A percentile compares a stretch with the other conserved stretches of the same genome.
Evolutionary conservation across 2,888 invertebrate species (phyloP).

Genomic region (Trilocha varians): DNA sequence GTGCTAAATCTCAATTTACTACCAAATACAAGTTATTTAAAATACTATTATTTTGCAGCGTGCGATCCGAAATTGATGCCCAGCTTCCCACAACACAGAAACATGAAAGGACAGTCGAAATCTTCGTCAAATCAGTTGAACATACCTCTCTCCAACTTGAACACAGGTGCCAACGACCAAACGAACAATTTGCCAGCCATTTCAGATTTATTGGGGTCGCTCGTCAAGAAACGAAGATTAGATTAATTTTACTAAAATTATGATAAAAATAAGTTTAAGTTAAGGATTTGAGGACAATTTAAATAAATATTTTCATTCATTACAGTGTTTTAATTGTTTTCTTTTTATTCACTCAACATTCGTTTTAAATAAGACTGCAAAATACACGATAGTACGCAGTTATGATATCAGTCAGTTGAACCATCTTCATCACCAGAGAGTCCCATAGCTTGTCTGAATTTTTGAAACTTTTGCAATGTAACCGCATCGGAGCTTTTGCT

Average conservation of each 20-base stretch:
- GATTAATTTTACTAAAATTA: conserved; percentile 62
- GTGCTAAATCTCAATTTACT: no score
- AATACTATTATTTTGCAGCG: conserved; percentile 79
- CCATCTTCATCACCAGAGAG: conserved; percentile 57
- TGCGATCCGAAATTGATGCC: conserved; percentile 99
- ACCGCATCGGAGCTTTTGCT: conserved; percentile 35
- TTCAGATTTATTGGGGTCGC: conserved; percentile 85
- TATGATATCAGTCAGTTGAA: conserved; percentile 44
- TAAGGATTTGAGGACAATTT: neutral
- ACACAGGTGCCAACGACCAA: conserved; percentile 78
- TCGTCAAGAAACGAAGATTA: conserved; percentile 85
- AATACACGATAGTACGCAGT: neutral
- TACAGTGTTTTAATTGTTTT: conserved; percentile 13
- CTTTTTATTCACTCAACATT: no score
- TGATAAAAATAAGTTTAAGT: neutral
- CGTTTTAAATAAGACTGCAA: neutral
- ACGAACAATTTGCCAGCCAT: conserved; percentile 85
- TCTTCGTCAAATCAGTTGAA: conserved; percentile 49
- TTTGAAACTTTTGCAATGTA: conserved; percentile 45
- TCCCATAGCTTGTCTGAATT: conserved; percentile 60
- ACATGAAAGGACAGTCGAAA: conserved; percentile 76
- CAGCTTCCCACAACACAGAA: conserved; percentile 96
- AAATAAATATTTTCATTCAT: neutral
- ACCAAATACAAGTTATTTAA: no score
- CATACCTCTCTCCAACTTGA: conserved; percentile 59